Base-by-base conservation (phyloP, 2,113 vertebrate genomes). In the Baryphthengus martii region DNA sequence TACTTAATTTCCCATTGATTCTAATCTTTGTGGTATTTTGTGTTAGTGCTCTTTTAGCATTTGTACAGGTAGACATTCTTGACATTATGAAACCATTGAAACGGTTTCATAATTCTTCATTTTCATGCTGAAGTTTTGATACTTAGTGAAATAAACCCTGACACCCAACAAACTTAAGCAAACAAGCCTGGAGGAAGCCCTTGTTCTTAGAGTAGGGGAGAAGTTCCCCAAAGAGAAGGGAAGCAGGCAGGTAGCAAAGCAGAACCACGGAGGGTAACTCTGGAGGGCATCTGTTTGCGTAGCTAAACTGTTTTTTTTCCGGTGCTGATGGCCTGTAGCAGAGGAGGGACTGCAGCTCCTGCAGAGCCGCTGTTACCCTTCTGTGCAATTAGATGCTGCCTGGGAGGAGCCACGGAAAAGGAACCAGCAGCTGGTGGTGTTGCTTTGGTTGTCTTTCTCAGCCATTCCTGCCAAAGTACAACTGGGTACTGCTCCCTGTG, bases 301-400 rank as follows among this genome's bases (percentile, higher is more conserved):
- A 72, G 31, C n/a, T 61, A 20, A 25, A 35, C 18, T 7, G n/a
- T n/a, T 65, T 19, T 0, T 81, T 65, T 85, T 28, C 40, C 33
- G 17, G 0, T 56, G 33, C 23, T 28, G 13, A 6, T 80, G 28
- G 15, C 18, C 37, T 58, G 24, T 49, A 40, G 31, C 44, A 61
- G 42, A 45, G 61, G 56, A 55, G 20, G 26, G 65, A 80, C 19
- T 37, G 40, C 15, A 71, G 71, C 55, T 55, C 37, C 0, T 1
- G 47, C 33, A 59, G 39, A 59, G 52, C 56, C 17, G 5, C 53
- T 58, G 31, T 39, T 31, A 26, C 12, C 26, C 23, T 21, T 67
- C 4, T 0, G 0, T 45, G 56, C 47, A 20, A 0, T 3, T 40
- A 29, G 14, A 4, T 72, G 26, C 26, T 47, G 59, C 20, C 17